phyloP scores from a whole-genome alignment of 2,113 vertebrate genomes.

The Rhynchomys soricoides region DNA sequence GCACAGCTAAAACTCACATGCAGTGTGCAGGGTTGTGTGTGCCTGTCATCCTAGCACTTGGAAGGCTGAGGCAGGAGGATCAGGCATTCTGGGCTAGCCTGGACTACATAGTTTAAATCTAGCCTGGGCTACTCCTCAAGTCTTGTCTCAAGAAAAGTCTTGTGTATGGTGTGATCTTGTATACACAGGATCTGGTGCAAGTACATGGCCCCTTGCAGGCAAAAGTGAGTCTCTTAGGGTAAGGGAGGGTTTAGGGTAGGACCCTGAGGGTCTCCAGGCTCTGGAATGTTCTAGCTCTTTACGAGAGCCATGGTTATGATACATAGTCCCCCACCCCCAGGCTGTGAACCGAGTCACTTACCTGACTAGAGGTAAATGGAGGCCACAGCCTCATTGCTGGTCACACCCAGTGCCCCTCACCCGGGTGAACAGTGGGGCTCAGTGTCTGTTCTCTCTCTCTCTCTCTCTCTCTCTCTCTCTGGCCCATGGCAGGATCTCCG shows the following conservation, averaged over 20 bases:
- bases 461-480: background rate
- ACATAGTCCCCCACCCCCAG: background rate
- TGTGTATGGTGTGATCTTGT: background rate
- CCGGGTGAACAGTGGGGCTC: background rate
- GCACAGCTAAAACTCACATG: background rate
- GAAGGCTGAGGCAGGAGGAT: background rate
- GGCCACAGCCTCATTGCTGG: accelerated
- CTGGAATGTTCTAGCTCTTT: background rate
- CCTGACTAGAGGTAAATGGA: background rate
- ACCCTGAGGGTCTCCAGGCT: background rate
- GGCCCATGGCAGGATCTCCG: constrained; percentile 90
- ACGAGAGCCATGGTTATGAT: background rate
- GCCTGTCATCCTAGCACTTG: background rate
- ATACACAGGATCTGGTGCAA: background rate
- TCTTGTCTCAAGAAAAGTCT: background rate
- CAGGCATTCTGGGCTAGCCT: background rate
- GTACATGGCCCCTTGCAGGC: background rate
- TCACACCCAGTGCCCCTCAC: accelerated
- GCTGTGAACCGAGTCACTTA: background rate
- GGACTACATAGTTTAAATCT: background rate
- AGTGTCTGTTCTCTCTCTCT: background rate
- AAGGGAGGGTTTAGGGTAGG: background rate
- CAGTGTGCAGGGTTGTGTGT: too few species aligned
- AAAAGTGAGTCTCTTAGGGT: background rate
- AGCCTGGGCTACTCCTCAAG: background rate